Base-by-base conservation (phyloP, 2,888 invertebrate species). In the Microplitis deprimator region DNA sequence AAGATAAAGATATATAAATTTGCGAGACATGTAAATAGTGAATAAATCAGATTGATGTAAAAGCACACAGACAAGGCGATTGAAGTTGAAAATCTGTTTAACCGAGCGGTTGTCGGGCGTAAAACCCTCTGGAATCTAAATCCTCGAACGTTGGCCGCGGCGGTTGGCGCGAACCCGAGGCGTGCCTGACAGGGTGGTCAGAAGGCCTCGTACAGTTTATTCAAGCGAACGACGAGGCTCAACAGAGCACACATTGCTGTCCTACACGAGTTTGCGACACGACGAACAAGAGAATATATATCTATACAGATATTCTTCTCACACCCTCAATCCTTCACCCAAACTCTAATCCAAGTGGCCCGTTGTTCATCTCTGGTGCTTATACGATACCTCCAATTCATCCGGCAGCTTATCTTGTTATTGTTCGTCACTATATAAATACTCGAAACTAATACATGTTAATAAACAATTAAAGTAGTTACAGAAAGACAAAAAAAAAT, bases 171-270 rank as follows among this genome's bases (percentile, higher is more conserved):
- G 81, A 79, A 83, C 82, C 75, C 81, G 83, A 80, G 76, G 81
- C 84, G 82, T 82, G 82, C 82, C 81, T 81, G 82, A 83, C 84
- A 83, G 83, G 83, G 81, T 82, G 83, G 84, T 83, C 84, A 83
- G 84, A 77, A 82, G 83, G 83, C 82, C 84, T 84, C 83, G 81
- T 79, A 75, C 73, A 82, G 84, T 84, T 84, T 84, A 81, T 82
- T 84, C 83, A 84, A 82, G 83, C 83, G 83, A 83, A 82, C 83
- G 80, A 80, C 79, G 78, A 78, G 82, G 83, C 82, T 84, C 82
- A 82, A 72, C 76, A 80, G 79, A 83, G 79, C 79, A 83, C 82
- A 84, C 84, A 83, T 68, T 71, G 68, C 70, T 68, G 50, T 50
- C 13, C 50, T 50, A 50, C 50, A 50, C 70, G 75, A 74, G 67